A percentile compares a stretch with the other conserved stretches of the same genome.
These are phyloP conservation scores for Pseudomyrmex gracilis DNA, from an alignment of 1,140 invertebrate species.

Conservation along the genomic window DNA sequence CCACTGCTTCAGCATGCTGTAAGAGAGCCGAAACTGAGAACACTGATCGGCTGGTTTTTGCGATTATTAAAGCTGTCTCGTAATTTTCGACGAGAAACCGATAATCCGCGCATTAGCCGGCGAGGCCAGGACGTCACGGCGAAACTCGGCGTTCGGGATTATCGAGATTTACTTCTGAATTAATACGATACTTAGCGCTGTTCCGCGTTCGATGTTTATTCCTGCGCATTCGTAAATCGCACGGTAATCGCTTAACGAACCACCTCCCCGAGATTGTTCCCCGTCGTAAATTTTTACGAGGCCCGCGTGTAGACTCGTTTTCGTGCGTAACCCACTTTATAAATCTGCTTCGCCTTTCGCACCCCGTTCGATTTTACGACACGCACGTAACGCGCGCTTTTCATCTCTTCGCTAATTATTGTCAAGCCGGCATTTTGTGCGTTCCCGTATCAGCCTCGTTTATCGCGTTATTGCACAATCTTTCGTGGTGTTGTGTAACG, in stretches of 20 bases:
- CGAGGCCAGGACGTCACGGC: conserved; percentile 12
- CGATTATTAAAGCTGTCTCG: conserved; percentile 22
- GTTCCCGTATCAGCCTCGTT: background rate
- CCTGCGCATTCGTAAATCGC: conserved; percentile 50
- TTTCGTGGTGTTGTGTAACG: background rate
- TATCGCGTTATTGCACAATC: conserved; percentile 4
- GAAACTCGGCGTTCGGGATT: conserved; percentile 7
- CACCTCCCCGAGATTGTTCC: conserved; percentile 34
- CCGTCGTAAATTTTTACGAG: conserved; percentile 33
- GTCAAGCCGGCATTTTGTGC: conserved; percentile 1
- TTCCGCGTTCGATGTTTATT: conserved; percentile 20
- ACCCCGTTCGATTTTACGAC: conserved; percentile 27
- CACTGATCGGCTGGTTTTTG: conserved; percentile 33
- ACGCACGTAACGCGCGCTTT: conserved; percentile 26
- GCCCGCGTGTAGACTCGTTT: conserved; percentile 19
- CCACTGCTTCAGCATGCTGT: no score
- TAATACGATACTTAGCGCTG: conserved; percentile 45
- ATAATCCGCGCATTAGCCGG: conserved; percentile 32
- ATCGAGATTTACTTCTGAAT: conserved; percentile 45
- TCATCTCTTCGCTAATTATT: conserved; percentile 41
- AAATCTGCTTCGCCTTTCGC: conserved; percentile 47
- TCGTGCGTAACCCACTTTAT: conserved; percentile 51
- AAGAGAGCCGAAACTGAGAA: no score
- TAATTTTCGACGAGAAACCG: conserved; percentile 32
- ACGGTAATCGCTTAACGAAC: conserved; percentile 49